Base-by-base conservation (phyloP, 2,797 vertebrate species). In the Epinephelus malabaricus region DNA sequence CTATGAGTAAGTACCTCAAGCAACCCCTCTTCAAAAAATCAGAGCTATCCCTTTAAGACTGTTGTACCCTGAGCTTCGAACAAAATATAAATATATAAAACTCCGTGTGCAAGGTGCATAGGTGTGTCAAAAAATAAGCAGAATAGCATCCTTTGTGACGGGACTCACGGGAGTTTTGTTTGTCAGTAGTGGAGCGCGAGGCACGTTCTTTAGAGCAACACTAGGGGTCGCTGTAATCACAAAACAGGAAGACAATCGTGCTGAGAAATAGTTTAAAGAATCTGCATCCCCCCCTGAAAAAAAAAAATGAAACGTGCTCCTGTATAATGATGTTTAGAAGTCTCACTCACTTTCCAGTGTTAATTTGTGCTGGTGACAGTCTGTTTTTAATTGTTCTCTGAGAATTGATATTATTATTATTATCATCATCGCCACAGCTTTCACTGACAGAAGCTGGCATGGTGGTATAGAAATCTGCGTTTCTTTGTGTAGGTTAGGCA, bases 281-380 rank as follows among this genome's bases (percentile, higher is more conserved):
- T 75, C 80, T 91, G 86, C 86, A 76, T 2, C 38, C 51, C 53
- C 21, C 69, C n/a, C 12, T 34, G 34, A 34, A 34, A 14, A 25
- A 56, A 23, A 79, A 82, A 54, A 45, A 30, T 15, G 76, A 79
- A 89, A 91, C 91, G 90, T 92, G 93, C 95, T 89, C 93, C 95
- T 94, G 96, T 96, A 95, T 86, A 92, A 94, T 86, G 91, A 95
- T 86, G 94, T 97, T 95, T 95, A 92, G 89, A 94, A 92, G 94
- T 95, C 92, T 96, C 94, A 93, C 95, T 95, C 94, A 95, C 94
- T 96, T 95, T 96, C 95, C 96, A 58, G 96, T 97, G 96, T 97
- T 97, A 95, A 92, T 95, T 96, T 95, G 96, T 97, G 96, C 96
- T 96, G 96, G 96, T 97, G 97, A 97, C 96, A 95, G 96, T 96